phyloP scores from a whole-genome alignment of 2,113 vertebrate genomes.

The Ciconia boyciana region DNA sequence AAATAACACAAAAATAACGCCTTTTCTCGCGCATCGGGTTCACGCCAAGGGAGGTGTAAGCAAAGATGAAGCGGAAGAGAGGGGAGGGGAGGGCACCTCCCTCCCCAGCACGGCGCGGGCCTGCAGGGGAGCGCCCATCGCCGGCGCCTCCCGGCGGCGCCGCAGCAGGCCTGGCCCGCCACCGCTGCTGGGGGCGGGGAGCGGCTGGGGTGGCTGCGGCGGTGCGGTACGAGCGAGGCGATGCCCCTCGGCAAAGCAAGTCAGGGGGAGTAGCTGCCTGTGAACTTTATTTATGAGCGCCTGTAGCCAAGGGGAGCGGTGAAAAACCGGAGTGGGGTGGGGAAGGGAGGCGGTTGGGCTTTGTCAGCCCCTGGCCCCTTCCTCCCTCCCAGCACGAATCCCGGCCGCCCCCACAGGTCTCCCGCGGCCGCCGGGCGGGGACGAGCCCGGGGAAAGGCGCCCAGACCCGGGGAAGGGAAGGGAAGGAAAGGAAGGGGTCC shows the following conservation, averaged over 20 bases:
- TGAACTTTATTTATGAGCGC: background rate
- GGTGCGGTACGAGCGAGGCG: too few relatives aligned
- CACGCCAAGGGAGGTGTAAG: background rate
- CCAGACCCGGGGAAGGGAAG: too few relatives aligned
- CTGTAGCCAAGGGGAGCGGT: background rate
- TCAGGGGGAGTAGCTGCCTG: fast-evolving
- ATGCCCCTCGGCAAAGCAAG: background rate
- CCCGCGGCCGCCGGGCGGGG: background rate
- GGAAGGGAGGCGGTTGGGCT: background rate
- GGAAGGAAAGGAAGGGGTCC: background rate
- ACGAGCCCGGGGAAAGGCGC: too few relatives aligned
- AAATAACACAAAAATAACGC: background rate
- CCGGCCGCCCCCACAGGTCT: background rate
- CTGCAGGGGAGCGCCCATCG: background rate
- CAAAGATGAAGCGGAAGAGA: background rate
- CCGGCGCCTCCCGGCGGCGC: background rate
- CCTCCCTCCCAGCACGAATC: background rate
- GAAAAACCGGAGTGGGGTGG: too few relatives aligned
- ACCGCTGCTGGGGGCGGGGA: background rate
- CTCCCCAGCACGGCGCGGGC: background rate
- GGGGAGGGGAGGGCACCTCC: too few relatives aligned
- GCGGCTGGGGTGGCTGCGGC: background rate
- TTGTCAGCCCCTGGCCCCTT: background rate
- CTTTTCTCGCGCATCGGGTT: background rate
- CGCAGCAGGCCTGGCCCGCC: background rate